Evolutionary conservation across 2,888 invertebrate species (phyloP), one percentile per base, ranked within the genome.

Genomic region (Hirudinaria manillensis): DNA sequence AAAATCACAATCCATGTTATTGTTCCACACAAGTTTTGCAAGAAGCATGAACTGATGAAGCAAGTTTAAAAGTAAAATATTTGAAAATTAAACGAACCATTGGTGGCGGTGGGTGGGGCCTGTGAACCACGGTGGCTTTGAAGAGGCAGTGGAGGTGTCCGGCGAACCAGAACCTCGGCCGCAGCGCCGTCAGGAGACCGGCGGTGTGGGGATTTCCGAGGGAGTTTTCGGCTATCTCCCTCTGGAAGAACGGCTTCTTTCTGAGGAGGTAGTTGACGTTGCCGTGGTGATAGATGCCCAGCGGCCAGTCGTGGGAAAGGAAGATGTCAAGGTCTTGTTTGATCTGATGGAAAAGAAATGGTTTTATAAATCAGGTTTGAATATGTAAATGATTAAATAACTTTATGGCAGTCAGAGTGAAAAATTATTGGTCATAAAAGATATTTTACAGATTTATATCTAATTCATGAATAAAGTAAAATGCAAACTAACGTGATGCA

Each of bases 61-160:
- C n/a, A n/a, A n/a, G n/a, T 53, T 53, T 19, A 21, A 53, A 53
- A 53, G 21, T 53, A 61, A 2, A 13, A 61, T 7, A 61, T 27
- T 21, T 16, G 24, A 16, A 61, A 61, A 24, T 16, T n/a, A 68
- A 2, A 34, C 24, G 66, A 27, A n/a, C n/a, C n/a, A n/a, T n/a
- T n/a, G n/a, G n/a, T n/a, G n/a, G n/a, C 45, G 10, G 45, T 16
- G 10, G 45, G 45, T 10, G 89, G 86, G 84, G 45, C 45, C 45
- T 45, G 45, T 96, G 94, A 53, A 89, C 89, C 6, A 98, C 90
- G 2, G 93, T 80, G 0, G 97, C 98, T 19, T 92, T 90, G 87
- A 96, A 99, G 86, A 94, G 93, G 81, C 93, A 93, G 86, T 99
- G 99, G 79, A 99, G 87, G 88, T 99, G 99, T 45, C 96, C 99